Evolutionary conservation across 2,797 vertebrate species (phyloP), one percentile per base, ranked within the genome.

Genomic region (Cryptoblepharus egeriae): DNA sequence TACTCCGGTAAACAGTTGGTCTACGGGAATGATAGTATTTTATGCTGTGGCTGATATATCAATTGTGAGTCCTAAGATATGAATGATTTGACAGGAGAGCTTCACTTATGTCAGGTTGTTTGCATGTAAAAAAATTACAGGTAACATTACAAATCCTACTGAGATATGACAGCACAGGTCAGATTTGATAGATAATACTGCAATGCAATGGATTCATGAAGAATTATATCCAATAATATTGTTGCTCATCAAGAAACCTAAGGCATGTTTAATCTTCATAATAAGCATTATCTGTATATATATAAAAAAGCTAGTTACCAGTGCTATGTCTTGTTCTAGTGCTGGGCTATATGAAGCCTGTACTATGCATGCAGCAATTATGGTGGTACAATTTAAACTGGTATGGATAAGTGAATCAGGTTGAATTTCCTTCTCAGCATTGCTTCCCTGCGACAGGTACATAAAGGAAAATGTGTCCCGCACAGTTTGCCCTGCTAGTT

Each of bases 21-120:
- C 95, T 93, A 96, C 89, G 88, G 94, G 95, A 97, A 96, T 96
- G 96, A 95, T 96, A 96, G 95, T 95, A 96, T 97, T 97, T 97
- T 97, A 94, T 95, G 90, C 95, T 94, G 95, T 93, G 95, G 89
- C 95, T 95, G 96, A 97, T 97, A 95, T 93, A 96, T 96, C 95
- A 96, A 92, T 96, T 96, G 93, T 88, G 94, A 96, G 93, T 96
- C 95, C 96, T 96, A 96, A 97, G 96, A 96, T 94, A 97, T 94
- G 95, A 94, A 94, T 95, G 95, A 95, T 96, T 89, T 96, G 93
- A 96, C 96, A 96, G 94, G 91, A 65, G 93, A 93, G 94, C 91
- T 95, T 94, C 94, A 94, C 91, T 92, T 92, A 88, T 95, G 96
- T 96, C 96, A 94, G 96, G 94, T 93, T 94, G 93, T 81, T 87